Conservation (phyloP, 2,888 invertebrate genomes). For the Bibio marci region DNA sequence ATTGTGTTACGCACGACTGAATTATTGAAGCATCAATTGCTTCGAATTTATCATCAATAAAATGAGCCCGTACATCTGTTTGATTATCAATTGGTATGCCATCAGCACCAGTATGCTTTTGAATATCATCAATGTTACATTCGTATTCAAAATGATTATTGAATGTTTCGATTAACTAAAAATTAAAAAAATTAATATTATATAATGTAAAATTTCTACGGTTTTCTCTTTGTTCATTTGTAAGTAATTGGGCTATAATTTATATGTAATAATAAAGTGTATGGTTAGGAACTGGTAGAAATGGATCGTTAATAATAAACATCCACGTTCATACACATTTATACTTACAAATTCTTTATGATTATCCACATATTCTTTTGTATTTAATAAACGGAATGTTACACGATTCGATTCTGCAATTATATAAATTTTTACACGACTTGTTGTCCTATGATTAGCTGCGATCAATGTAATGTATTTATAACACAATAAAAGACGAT, state of each 20-base stretch:
- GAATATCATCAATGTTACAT: conserved; percentile 40
- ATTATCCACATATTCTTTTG: conserved; percentile 26
- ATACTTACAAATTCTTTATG: conserved; percentile 33
- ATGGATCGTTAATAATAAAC: too few relatives aligned
- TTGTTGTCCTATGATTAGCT: too few relatives aligned
- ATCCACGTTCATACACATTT: too few relatives aligned
- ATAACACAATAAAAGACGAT: background rate
- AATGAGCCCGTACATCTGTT: conserved; percentile 38
- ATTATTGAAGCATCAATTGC: conserved; percentile 17
- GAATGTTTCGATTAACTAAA: conserved; percentile 37
- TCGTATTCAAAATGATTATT: conserved; percentile 32
- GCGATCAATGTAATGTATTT: conserved; percentile 13
- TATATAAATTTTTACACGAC: conserved; percentile 35
- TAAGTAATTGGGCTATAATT: too few relatives aligned
- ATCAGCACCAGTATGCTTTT: conserved; percentile 16
- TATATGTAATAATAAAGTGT: too few relatives aligned
- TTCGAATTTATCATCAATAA: conserved; percentile 32
- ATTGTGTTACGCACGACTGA: background rate
- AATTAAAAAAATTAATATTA: conserved; percentile 2
- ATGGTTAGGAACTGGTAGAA: too few relatives aligned
- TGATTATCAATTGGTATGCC: conserved; percentile 26
- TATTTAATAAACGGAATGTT: conserved; percentile 37
- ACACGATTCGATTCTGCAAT: conserved; percentile 38
- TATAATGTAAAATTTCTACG: background rate
- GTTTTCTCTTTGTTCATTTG: conserved; percentile 1